Evolutionary conservation across 2,888 invertebrate genomes (phyloP).

Genomic region (Eupsilia transversa): DNA sequence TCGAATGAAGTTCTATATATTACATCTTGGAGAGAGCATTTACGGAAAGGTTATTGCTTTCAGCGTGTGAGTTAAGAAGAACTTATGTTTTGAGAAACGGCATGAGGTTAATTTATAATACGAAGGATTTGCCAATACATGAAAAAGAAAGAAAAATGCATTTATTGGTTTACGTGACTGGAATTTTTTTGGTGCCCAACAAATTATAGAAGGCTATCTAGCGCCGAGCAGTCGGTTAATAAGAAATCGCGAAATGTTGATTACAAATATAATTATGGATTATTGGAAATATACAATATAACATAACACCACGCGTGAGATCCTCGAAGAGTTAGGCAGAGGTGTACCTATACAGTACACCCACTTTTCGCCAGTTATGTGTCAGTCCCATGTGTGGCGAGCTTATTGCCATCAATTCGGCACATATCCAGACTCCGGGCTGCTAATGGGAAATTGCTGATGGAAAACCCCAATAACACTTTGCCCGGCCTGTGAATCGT

Average conservation of each 20-base stretch:
- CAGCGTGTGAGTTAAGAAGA: not conserved
- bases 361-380: not conserved
- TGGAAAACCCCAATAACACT: not conserved
- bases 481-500: too few species aligned
- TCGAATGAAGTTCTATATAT: slow-evolving; percentile 39
- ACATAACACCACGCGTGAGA: not conserved
- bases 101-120: not conserved
- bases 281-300: not conserved
- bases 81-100: slow-evolving; percentile 2
- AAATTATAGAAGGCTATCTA: not conserved
- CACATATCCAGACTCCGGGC: not conserved
- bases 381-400: not conserved
- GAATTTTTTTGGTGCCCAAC: not conserved
- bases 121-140: not conserved
- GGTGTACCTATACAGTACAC: not conserved
- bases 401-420: not conserved
- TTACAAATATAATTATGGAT: slow-evolving; percentile 30
- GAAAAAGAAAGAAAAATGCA: too few species aligned
- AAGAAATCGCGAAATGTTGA: not conserved
- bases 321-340: not conserved
- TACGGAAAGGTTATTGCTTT: slow-evolving; percentile 23
- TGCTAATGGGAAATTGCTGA: not conserved
- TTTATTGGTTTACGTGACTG: too few species aligned
- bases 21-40: slow-evolving; percentile 20
- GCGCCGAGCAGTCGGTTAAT: not conserved